Evolutionary conservation across 2,797 vertebrate genomes (phyloP), one percentile per base, ranked within the genome.

Genomic region (Xenopus petersii): DNA sequence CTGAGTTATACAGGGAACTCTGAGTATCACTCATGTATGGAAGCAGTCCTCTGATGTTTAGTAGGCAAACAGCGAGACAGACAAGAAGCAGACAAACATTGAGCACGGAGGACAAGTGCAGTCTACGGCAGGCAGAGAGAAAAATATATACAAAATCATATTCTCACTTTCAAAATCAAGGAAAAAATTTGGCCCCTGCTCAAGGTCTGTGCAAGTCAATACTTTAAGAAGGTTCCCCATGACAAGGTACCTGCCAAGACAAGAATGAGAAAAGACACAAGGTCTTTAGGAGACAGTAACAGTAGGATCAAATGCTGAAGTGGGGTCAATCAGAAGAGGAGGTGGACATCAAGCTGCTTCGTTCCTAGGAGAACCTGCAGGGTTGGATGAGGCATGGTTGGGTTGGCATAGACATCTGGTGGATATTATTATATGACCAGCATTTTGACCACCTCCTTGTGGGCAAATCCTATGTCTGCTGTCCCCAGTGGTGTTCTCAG

Each of bases 191-290:
- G 97, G 97, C 93, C 97, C 97, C 92, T 99, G 96, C 86, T 98
- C 96, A 93, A 99, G 93, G 91, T 98, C 97, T 94, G 97, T 98
- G 94, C 97, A 99, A 80, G 97, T 99, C 94, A 99, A 92, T 91
- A 99, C 97, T 95, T 99, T 99, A 89, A 99, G 94, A 88, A 99
- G 96, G 93, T 99, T 99, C 93, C 97, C 97, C 97, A 99, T 99
- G 93, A 94, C 96, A 92, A 88, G 88, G 90, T 92, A 95, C 95
- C 97, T 97, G 94, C 84, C 87, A 83, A 93, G 91, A 92, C 88
- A 92, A 93, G 88, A 93, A 91, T 86, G 81, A 91, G 89, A 91
- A 85, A 91, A 86, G 84, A 90, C 84, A 92, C 82, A 88, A 80
- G 87, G 84, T 87, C 87, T 91, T 89, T 86, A 82, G 84, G 84